A percentile compares a stretch with the other conserved stretches of the same genome.
Conservation (phyloP, 2,888 invertebrate species). For the Dexiosoma caninum region DNA sequence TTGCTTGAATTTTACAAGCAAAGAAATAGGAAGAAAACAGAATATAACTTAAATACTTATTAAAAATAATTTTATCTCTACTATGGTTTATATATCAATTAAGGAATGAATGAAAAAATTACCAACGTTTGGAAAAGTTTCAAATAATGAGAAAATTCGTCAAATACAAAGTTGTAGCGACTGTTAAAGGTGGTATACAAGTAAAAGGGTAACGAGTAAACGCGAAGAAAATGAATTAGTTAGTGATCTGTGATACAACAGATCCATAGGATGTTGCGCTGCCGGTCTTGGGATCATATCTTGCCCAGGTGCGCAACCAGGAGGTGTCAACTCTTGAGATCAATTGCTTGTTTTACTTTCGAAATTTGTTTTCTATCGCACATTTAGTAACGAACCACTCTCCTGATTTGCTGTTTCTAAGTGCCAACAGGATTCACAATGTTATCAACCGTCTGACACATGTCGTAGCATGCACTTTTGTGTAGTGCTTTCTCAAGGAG, state of each 20-base stretch:
- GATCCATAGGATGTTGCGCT: no score
- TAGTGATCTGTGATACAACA: no score
- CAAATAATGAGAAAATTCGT: neutral
- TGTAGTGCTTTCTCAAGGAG: neutral
- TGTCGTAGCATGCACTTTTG: neutral
- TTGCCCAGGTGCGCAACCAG: no score
- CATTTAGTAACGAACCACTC: no score
- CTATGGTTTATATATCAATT: conserved; percentile 5
- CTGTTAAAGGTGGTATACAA: neutral
- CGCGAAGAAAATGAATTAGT: no score
- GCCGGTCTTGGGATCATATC: no score
- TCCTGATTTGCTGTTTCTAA: neutral
- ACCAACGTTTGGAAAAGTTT: neutral
- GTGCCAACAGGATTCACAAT: neutral
- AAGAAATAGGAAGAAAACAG: no score
- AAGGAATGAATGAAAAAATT: neutral
- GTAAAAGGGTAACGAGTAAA: no score
- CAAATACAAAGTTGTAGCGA: neutral
- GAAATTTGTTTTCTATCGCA: no score
- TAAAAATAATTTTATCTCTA: neutral
- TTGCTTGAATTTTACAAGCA: no score
- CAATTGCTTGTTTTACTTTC: no score
- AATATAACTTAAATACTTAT: neutral
- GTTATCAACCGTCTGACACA: neutral
- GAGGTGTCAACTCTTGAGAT: no score